A percentile compares a stretch with the other conserved stretches of the same genome.
These are phyloP conservation scores for Coracopsis vasa DNA, from an alignment of 2,113 vertebrate species.

Conservation along the genomic window DNA sequence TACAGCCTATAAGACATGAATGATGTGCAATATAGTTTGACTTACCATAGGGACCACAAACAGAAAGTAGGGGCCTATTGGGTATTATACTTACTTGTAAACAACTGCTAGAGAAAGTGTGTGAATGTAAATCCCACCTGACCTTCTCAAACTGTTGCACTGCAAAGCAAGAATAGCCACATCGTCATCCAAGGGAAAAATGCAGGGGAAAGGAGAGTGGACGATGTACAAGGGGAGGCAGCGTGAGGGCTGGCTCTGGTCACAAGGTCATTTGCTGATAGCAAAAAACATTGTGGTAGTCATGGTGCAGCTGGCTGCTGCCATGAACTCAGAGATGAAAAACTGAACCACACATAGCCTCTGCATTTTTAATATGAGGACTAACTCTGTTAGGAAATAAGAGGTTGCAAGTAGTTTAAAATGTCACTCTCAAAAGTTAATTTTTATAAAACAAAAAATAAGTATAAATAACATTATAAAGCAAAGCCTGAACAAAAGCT, in stretches of 20 bases:
- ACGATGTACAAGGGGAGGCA: not conserved
- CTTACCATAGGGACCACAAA: not conserved
- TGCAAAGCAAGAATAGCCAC: not conserved
- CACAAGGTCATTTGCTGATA: not conserved
- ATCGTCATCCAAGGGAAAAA: not conserved
- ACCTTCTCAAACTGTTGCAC: not conserved
- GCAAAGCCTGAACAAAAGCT: not conserved
- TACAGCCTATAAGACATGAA: not conserved
- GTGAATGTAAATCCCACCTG: not conserved
- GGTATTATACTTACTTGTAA: not conserved
- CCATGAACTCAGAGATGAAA: not conserved
- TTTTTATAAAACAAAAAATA: not conserved
- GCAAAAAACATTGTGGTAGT: not conserved
- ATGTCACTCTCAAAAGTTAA: not conserved
- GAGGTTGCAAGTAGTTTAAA: not conserved
- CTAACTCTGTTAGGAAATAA: not conserved
- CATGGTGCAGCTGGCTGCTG: not conserved
- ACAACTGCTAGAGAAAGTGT: not conserved
- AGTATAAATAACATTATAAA: conserved; percentile 19
- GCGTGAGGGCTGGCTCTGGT: not conserved
- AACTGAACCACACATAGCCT: not conserved
- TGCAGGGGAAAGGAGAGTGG: not conserved
- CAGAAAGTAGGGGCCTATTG: not conserved
- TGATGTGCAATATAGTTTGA: not conserved
- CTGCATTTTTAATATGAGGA: not conserved